Evolutionary conservation across 2,113 vertebrate species (phyloP), one percentile per base, ranked within the genome.

Genomic region (Engystomops pustulosus): DNA sequence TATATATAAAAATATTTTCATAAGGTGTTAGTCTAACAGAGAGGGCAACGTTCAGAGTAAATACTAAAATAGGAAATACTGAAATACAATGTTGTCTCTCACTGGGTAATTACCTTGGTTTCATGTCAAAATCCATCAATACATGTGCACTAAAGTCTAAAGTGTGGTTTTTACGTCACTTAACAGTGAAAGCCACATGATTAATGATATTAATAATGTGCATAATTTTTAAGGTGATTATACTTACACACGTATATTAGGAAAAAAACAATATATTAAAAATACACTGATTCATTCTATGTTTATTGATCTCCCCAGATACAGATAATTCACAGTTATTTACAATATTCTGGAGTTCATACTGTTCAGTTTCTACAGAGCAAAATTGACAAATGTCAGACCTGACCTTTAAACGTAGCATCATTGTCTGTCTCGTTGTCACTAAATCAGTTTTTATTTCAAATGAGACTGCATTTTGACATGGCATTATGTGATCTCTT

Each of bases 111-210:
- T 71, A 34, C 34, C 30, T 49, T 27, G 4, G 18, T 45, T 58
- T 80, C 78, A 44, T 38, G 60, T 79, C 38, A 68, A 27, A 53
- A 11, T 20, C 34, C 10, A 70, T 81, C 79, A 70, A 70, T 70
- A 51, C 23, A 6, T 70, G 41, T 12, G 27, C 25, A 47, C 20
- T 12, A 7, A 41, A 11, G 36, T 53, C 1, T n/a, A 45, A 53
- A 49, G 23, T 14, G n/a, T 44, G 36, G 23, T 41, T 18, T 55
- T 53, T 51, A 36, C 8, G 25, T 55, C 44, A 81, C 49, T 55
- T 34, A 81, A 55, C 32, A 55, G 18, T 15, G 44, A 81, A 81
- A 70, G 41, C 18, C 27, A 36, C 49, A 55, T 41, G 67, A 81
- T 81, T 70, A 38, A 68, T 81, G 18, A 25, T 25, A 32, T 32